Base-by-base conservation (phyloP, 2,888 invertebrate species). In the Dryadula phaetusa region DNA sequence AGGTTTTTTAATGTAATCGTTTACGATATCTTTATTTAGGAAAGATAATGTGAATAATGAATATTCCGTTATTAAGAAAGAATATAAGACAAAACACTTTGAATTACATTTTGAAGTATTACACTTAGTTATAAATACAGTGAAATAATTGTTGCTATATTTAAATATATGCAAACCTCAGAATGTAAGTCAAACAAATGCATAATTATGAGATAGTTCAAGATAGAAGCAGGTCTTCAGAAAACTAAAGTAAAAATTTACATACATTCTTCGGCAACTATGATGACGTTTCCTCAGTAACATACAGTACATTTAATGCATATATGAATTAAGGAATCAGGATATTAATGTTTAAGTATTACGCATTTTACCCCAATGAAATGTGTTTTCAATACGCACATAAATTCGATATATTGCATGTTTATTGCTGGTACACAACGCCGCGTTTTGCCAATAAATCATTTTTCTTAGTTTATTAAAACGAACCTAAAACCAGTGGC, bases 191-290 rank as follows among this genome's bases (percentile, higher is more conserved):
- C 20, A 46, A 5, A 46, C 10, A 46, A 20, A 46, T 46, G 46
- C 37, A 37, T 37, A 46, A 22, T 22, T 10, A 46, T 46, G 46
- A 20, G 22, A 46, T 10, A 22, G 20, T 46, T 22, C 46, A 44
- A 20, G 46, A 34, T 8, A 34, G 16, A 54, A 28, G 18, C 2
- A n/a, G 16, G 54, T 7, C 37, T 16, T 20, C 6, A 20, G 54
- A 54, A 46, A 18, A 46, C 6, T 46, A 46, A 46, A 46, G 14
- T 22, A 22, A 46, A 46, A 46, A 20, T 20, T 46, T 46, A 22
- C 46, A 20, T 46, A 46, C 46, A 46, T 20, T 46, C 10, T 22
- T 46, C 7, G 18, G 20, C 22, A 18, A 18, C 46, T 46, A 10
- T 46, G 18, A 14, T 22, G 12, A 22, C 12, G 4, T 20, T 22